A percentile compares a stretch with the other conserved stretches of the same genome.
phyloP scores from a whole-genome alignment of 2,797 vertebrate genomes.

The Poeciliopsis presidionis region DNA sequence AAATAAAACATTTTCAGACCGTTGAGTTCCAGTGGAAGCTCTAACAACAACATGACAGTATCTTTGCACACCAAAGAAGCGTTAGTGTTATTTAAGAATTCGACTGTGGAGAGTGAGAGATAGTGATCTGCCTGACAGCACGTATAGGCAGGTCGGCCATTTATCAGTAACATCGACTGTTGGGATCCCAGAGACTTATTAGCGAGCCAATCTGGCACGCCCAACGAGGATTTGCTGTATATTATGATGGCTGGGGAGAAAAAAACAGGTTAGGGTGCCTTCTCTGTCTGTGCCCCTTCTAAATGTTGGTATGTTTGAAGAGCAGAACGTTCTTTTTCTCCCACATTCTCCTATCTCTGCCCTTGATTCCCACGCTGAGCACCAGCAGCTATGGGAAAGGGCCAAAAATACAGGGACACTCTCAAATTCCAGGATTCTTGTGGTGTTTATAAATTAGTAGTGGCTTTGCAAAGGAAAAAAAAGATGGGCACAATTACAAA shows the following conservation, averaged over 20 bases:
- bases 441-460: conserved; percentile 43
- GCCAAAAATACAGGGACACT: conserved; percentile 58
- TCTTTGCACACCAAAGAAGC: conserved; percentile 17
- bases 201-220: conserved; percentile 33
- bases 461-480: conserved; percentile 8
- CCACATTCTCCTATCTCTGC: conserved; percentile 71
- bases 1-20: conserved; percentile 42
- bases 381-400: conserved; percentile 68
- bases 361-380: conserved; percentile 78
- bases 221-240: conserved; percentile 11
- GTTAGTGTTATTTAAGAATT: conserved; percentile 40
- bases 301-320: conserved; percentile 59
- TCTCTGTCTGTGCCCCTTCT: conserved; percentile 27
- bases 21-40: conserved; percentile 48
- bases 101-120: conserved; percentile 39
- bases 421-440: conserved; percentile 48
- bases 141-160: conserved; percentile 60
- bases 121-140: conserved; percentile 60
- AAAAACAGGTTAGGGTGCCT: conserved; percentile 1
- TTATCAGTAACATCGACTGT: conserved; percentile 63
- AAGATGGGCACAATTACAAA: conserved; percentile 18
- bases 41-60: conserved; percentile 48
- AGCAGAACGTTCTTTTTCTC: conserved; percentile 61
- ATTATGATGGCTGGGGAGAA: conserved; percentile 9
- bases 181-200: conserved; percentile 53